Base-by-base conservation (phyloP, 2,888 invertebrate species). In the Hemithea aestivaria region DNA sequence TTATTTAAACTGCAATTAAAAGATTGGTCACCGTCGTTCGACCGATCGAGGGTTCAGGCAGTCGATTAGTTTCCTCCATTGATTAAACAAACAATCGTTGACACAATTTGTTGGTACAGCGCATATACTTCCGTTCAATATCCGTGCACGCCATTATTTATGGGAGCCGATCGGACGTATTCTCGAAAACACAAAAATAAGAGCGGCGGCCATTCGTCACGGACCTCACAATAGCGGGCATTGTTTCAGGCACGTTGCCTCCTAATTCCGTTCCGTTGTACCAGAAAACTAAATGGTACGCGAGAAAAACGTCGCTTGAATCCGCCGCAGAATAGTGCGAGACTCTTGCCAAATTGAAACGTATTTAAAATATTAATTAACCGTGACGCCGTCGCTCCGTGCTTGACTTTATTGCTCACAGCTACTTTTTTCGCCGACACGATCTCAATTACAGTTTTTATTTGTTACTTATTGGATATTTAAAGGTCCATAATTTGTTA, bases 141-240 rank as follows among this genome's bases (percentile, higher is more conserved):
- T 80, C 79, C 75, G 75, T 55, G n/a, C n/a, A 52, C 61, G 60
- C 72, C 71, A 80, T 82, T 82, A 81, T 82, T 79, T 73, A 74
- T 67, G 70, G 68, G 24, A 32, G 28, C 21, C 62, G 57, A 73
- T 75, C 70, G 71, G 73, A 69, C 70, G 72, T 71, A 74, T 73
- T 76, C 75, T 75, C 80, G 60, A 77, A 83, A 81, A 80, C 73
- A 82, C 81, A 82, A 81, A 82, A 81, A 78, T 77, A 66, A 72
- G 66, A 73, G 70, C 56, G 63, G 66, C 53, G 57, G 54, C 70
- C 75, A 81, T 83, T 80, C 79, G 83, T 82, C 78, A 82, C 67
- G 75, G 54, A 16, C 44, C 58, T 63, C 66, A 79, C 81, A 83
- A 77, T 78, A 61, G 64, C 53, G 40, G 55, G 70, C 64, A 82